These are phyloP conservation scores for Scaptomyza hsui DNA, from an alignment of 1,140 invertebrate species.

Conservation along the genomic window DNA sequence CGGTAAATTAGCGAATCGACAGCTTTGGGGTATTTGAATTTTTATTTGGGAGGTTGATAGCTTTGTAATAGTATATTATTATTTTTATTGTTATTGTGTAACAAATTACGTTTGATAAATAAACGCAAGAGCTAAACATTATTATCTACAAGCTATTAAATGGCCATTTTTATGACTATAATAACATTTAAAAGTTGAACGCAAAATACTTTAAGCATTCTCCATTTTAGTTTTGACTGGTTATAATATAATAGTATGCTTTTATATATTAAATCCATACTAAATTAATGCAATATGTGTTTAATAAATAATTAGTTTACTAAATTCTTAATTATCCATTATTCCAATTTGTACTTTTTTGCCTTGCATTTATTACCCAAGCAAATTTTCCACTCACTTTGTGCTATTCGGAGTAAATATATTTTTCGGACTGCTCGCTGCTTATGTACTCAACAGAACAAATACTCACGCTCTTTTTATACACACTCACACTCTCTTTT, in stretches of 20 bases:
- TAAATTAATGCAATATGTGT: too few species aligned
- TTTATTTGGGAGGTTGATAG: not conserved
- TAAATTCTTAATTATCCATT: too few species aligned
- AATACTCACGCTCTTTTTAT: conserved; percentile 16
- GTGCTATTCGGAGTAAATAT: conserved; percentile 42
- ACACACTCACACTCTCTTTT: conserved; percentile 2
- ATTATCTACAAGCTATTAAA: not conserved
- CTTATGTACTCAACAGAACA: conserved; percentile 33
- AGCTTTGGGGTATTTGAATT: conserved; percentile 27
- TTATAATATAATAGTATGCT: too few species aligned
- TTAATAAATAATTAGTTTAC: too few species aligned
- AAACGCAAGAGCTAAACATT: not conserved
- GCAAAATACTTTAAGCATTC: too few species aligned
- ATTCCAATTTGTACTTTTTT: not conserved
- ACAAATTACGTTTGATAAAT: not conserved
- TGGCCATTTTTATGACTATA: too few species aligned
- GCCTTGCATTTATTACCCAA: conserved; percentile 12
- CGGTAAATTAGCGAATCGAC: conserved; percentile 43
- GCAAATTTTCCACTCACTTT: conserved; percentile 6
- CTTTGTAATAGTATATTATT: conserved; percentile 12
- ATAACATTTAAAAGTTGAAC: not conserved
- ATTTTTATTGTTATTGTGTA: not conserved
- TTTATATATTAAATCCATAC: too few species aligned
- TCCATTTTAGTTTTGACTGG: too few species aligned
- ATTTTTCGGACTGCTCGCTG: conserved; percentile 46